These are phyloP conservation scores for Bostrychus sinensis DNA, from an alignment of 2,113 vertebrate species.

Conservation along the genomic window DNA sequence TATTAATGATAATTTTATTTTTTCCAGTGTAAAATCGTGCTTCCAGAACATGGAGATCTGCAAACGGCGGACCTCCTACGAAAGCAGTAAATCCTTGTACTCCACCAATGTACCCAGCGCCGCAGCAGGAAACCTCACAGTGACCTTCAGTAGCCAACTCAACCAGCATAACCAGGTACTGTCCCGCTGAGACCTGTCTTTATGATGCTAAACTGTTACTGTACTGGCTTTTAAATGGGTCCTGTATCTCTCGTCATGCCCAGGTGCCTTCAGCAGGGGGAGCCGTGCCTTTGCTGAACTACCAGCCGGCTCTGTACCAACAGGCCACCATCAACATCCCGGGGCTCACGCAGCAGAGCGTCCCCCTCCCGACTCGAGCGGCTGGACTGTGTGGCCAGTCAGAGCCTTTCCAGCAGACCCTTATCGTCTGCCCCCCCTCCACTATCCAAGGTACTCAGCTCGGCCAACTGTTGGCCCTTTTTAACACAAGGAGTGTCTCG, in stretches of 20 bases:
- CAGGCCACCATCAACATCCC: conserved; percentile 98
- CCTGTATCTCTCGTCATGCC: neutral
- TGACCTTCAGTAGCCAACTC: conserved; percentile 83
- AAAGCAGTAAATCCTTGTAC: conserved; percentile 93
- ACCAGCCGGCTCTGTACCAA: conserved; percentile 95
- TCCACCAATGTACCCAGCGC: conserved; percentile 91
- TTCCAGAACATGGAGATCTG: conserved; percentile 99
- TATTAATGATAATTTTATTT: no score
- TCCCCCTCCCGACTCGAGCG: conserved; percentile 89
- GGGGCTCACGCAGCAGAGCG: conserved; percentile 92
- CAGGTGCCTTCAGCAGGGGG: conserved; percentile 88
- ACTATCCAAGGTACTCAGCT: conserved; percentile 90
- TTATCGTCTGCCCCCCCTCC: conserved; percentile 96
- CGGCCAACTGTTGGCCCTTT: neutral
- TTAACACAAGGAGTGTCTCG: neutral
- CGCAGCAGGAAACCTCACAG: conserved; percentile 94
- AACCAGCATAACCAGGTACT: conserved; percentile 81
- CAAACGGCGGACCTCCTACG: conserved; percentile 92
- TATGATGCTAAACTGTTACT: neutral
- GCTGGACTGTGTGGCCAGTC: conserved; percentile 93
- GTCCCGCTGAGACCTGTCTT: neutral
- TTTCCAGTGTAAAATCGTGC: conserved; percentile 94
- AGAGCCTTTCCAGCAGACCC: conserved; percentile 97
- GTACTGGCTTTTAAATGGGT: neutral
- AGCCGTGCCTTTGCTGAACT: conserved; percentile 96